These are phyloP conservation scores for Pollenia angustigena DNA, from an alignment of 2,888 invertebrate species.

Conservation along the genomic window DNA sequence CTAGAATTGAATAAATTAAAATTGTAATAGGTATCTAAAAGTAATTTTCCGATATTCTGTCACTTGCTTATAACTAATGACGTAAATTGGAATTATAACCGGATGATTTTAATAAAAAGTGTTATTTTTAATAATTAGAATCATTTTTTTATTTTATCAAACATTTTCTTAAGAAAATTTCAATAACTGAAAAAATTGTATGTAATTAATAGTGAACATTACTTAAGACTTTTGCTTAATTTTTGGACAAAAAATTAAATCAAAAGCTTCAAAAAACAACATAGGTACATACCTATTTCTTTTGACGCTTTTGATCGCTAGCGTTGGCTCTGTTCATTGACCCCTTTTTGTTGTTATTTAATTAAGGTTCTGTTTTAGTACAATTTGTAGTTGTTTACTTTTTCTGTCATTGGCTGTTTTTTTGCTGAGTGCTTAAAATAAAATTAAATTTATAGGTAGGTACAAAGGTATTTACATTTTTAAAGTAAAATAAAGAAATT, in stretches of 20 bases:
- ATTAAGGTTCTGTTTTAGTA: conserved; percentile 48
- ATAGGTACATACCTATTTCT: background rate
- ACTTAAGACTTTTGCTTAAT: conserved; percentile 2
- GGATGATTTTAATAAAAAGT: too few species aligned
- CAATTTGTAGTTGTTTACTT: conserved; percentile 7
- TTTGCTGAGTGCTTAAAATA: background rate
- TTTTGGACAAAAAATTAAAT: background rate
- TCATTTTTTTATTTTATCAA: too few species aligned
- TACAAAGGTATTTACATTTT: background rate
- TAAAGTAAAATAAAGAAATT: too few species aligned
- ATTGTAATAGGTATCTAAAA: too few species aligned
- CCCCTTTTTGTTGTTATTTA: conserved; percentile 58
- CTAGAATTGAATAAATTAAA: too few species aligned
- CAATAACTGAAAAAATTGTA: too few species aligned
- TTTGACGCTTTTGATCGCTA: conserved; percentile 18
- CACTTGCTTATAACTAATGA: too few species aligned
- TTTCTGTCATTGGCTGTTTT: background rate
- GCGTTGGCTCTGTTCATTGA: conserved; percentile 61
- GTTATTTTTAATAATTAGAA: too few species aligned
- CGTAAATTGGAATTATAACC: too few species aligned
- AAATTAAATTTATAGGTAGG: background rate
- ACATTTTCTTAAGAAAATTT: too few species aligned
- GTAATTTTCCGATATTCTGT: too few species aligned
- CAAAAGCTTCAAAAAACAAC: background rate
- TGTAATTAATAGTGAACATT: background rate